Base-by-base conservation (phyloP, 2,888 invertebrate species). In the Physocephala rufipes region DNA sequence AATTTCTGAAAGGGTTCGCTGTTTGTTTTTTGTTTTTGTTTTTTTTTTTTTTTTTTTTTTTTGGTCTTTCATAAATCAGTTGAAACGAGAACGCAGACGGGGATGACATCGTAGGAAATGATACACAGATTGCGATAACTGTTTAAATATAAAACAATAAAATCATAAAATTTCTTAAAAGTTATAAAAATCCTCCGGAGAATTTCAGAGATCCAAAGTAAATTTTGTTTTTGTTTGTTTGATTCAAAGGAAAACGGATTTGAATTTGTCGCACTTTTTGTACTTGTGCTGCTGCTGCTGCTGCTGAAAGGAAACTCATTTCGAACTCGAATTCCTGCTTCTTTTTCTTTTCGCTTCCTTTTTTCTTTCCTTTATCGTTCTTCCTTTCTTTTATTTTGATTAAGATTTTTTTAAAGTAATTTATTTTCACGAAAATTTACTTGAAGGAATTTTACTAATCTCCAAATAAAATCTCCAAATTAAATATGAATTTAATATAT, bases 11-110 rank as follows among this genome's bases (percentile, higher is more conserved):
- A 59, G 71, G 71, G 61, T 61, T 58, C 45, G n/a, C n/a, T n/a
- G n/a, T 26, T 45, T 45, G 58, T 24, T n/a, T n/a, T n/a, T n/a
- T n/a, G n/a, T n/a, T n/a, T n/a, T n/a, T n/a, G n/a, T n/a, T n/a
- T n/a, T n/a, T n/a, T n/a, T n/a, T n/a, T n/a, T n/a, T n/a, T n/a
- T n/a, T n/a, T n/a, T n/a, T n/a, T n/a, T n/a, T n/a, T n/a, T n/a
- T n/a, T n/a, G n/a, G n/a, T 43, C 36, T 19, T 51, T 65, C 71
- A 61, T 71, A 71, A 71, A 71, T 71, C 71, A 71, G 51, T 49
- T 65, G 45, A 9, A n/a, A 16, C 36, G 9, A 36, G 5, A 9
- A 36, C 36, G 36, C n/a, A n/a, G n/a, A n/a, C n/a, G n/a, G n/a
- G n/a, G n/a, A n/a, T n/a, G n/a, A n/a, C n/a, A n/a, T n/a, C n/a